Evolutionary conservation across 2,113 vertebrate genomes (phyloP).

Genomic region (Nycticebus coucang): DNA sequence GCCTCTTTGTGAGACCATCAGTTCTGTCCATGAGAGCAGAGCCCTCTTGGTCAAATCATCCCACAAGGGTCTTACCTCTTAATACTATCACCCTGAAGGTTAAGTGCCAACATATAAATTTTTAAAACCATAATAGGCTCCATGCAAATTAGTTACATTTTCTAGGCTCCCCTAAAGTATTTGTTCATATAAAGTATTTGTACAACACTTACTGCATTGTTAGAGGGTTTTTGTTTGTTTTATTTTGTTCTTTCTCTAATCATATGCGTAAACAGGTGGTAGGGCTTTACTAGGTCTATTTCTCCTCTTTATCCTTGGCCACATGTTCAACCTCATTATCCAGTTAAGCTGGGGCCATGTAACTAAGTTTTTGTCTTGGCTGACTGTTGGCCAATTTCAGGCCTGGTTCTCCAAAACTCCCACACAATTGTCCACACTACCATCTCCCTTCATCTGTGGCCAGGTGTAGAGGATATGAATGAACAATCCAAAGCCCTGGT

Average conservation of each 20-base stretch:
- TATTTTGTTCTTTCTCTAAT: neutral
- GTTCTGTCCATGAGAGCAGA: neutral
- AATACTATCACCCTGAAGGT: neutral
- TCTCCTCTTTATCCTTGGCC: neutral
- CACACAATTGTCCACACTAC: accelerated
- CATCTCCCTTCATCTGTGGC: neutral
- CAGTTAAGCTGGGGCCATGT: too few species aligned
- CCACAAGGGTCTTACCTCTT: neutral
- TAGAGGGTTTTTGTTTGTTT: neutral
- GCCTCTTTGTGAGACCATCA: neutral
- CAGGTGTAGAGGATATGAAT: neutral
- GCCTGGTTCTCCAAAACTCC: neutral
- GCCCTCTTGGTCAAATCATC: neutral
- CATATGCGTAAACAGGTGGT: neutral
- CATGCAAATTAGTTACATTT: neutral
- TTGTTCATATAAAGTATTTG: neutral
- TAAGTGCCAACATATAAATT: neutral
- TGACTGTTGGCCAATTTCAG: neutral
- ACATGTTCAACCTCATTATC: neutral
- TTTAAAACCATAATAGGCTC: neutral
- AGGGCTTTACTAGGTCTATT: neutral
- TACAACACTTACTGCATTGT: neutral
- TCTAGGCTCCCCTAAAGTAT: neutral
- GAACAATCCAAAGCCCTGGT: neutral
- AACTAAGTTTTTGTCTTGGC: neutral